Conservation (phyloP, 2,888 invertebrate species). For the Lymantria monacha region DNA sequence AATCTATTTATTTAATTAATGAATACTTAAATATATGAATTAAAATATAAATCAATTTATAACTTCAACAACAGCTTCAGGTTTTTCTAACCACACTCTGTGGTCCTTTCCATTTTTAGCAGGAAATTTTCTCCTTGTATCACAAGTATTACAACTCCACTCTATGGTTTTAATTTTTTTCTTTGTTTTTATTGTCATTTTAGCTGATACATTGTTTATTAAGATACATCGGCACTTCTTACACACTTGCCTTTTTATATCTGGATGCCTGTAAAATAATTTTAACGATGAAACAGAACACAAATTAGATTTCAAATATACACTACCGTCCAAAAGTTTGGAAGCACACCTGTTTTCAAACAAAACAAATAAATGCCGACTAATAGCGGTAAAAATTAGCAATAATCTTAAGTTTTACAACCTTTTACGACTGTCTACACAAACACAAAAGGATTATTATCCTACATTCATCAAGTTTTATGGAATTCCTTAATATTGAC, state of each 20-base stretch:
- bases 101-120: conserved; percentile 56
- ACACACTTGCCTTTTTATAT: conserved; percentile 82
- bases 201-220: conserved; percentile 75
- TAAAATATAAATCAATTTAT: conserved; percentile 33
- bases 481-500: no score
- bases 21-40: no score
- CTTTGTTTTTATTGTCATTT: conserved; percentile 70
- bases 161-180: conserved; percentile 61
- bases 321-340: no score
- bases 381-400: no score
- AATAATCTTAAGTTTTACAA: no score
- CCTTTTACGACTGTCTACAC: no score
- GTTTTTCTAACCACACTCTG: conserved; percentile 77
- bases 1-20: background rate
- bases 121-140: conserved; percentile 46
- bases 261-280: conserved; percentile 76
- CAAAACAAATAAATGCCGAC: no score
- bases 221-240: conserved; percentile 81
- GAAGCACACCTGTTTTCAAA: no score
- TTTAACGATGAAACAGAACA: no score
- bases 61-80: conserved; percentile 74
- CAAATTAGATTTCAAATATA: no score
- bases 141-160: conserved; percentile 73
- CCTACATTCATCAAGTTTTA: no score
- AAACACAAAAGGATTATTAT: no score